These are phyloP conservation scores for Pristionchus maxplancki DNA, from an alignment of 2,888 invertebrate genomes.

Conservation along the genomic window DNA sequence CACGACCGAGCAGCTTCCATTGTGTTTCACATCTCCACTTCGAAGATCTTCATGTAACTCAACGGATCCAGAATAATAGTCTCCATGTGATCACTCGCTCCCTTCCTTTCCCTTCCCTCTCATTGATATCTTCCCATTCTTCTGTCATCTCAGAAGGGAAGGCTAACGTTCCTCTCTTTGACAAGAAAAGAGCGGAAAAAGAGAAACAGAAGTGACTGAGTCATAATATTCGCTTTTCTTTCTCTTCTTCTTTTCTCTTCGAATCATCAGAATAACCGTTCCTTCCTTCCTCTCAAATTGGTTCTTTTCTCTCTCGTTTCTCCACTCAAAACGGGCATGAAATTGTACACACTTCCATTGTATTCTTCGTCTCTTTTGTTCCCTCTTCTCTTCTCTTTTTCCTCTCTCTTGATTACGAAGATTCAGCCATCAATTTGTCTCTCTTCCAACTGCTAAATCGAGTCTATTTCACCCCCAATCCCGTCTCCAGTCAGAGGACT, in stretches of 20 bases:
- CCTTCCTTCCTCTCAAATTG: background rate
- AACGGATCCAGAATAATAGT: background rate
- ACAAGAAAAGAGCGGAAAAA: background rate
- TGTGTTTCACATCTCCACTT: background rate
- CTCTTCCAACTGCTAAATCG: background rate
- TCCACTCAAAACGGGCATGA: constrained; percentile 6
- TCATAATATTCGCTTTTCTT: constrained; percentile 23
- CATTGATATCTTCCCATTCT: background rate
- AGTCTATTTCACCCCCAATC: constrained; percentile 19
- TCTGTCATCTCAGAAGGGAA: background rate
- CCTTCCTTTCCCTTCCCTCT: background rate
- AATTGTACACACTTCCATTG: constrained; percentile 13
- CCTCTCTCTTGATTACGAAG: constrained; percentile 22
- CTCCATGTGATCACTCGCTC: background rate
- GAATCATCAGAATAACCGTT: constrained; percentile 27
- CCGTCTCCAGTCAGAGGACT: background rate
- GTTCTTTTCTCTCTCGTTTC: constrained; percentile 14
- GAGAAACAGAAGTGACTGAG: constrained; percentile 9
- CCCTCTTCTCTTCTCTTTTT: background rate
- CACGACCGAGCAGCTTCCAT: background rate
- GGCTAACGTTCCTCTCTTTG: background rate
- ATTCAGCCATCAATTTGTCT: constrained; percentile 13
- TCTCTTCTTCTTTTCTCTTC: background rate
- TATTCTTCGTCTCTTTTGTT: background rate
- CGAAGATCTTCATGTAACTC: too few species aligned